Percentiles rank a stretch among this genome's conserved stretches.
These are phyloP conservation scores for Oxygymnocypris stewartii DNA, from an alignment of 2,113 vertebrate genomes.

Conservation along the genomic window DNA sequence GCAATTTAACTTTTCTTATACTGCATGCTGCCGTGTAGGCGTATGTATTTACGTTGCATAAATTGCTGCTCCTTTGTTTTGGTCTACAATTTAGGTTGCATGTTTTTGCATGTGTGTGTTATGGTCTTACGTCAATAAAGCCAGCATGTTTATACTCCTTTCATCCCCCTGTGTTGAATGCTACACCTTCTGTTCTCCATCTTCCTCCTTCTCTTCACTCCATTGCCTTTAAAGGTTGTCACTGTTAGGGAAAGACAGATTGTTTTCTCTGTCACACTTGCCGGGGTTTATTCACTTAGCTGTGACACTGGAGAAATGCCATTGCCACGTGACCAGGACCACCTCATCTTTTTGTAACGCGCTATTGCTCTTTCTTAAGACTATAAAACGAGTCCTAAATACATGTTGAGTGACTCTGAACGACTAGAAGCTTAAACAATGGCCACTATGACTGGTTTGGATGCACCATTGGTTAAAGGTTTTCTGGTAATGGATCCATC, in stretches of 20 bases:
- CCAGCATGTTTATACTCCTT: slow-evolving; percentile 67
- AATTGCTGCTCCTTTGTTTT: slow-evolving; percentile 6
- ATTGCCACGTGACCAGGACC: slow-evolving; percentile 1
- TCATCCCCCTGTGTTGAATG: slow-evolving; percentile 65
- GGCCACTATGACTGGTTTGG: background rate
- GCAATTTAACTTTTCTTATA: background rate
- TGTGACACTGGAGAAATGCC: slow-evolving; percentile 49
- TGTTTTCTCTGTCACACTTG: slow-evolving; percentile 58
- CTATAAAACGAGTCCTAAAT: slow-evolving; percentile 6
- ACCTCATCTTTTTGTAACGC: background rate
- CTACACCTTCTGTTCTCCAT: slow-evolving; percentile 69
- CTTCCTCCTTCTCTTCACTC: slow-evolving; percentile 59
- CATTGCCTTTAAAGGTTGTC: slow-evolving; percentile 75
- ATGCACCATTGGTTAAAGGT: slow-evolving; percentile 9
- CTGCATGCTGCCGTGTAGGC: slow-evolving; percentile 1
- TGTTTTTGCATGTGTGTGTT: slow-evolving; percentile 32
- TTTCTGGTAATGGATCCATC: background rate
- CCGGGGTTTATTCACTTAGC: slow-evolving; percentile 45
- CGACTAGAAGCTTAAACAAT: background rate
- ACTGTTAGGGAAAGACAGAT: slow-evolving; percentile 51
- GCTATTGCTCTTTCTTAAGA: background rate
- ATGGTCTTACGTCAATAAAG: slow-evolving; percentile 58
- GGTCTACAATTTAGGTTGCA: slow-evolving; percentile 4
- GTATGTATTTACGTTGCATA: background rate
- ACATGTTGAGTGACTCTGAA: background rate